A percentile compares a stretch with the other conserved stretches of the same genome.
These are phyloP conservation scores for Siphonodentalium dalli DNA, from an alignment of 2,888 invertebrate species.

Conservation along the genomic window DNA sequence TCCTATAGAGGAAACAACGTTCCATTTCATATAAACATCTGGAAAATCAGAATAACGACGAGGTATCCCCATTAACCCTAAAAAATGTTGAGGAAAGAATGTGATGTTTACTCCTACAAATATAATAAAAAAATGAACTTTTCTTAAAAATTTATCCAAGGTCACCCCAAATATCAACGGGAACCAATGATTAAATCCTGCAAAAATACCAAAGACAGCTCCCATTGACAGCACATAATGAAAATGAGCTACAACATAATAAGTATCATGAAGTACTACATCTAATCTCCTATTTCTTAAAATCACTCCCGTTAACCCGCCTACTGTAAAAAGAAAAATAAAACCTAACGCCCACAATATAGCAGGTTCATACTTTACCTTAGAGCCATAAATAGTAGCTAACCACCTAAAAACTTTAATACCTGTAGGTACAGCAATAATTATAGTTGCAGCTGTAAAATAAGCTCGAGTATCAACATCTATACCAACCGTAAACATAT, in stretches of 20 bases:
- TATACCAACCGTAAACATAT: constrained; percentile 85
- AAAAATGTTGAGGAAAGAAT: constrained; percentile 82
- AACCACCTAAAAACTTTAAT: constrained; percentile 83
- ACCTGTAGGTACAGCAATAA: constrained; percentile 85
- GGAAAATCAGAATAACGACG: constrained; percentile 80
- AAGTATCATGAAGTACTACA: constrained; percentile 81
- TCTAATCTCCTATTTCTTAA: constrained; percentile 77
- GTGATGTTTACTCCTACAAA: constrained; percentile 81
- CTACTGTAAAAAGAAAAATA: constrained; percentile 80
- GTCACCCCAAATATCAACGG: constrained; percentile 74
- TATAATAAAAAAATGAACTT: constrained; percentile 75
- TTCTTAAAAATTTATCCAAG: constrained; percentile 71
- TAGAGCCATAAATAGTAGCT: constrained; percentile 70
- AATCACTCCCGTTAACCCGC: constrained; percentile 69
- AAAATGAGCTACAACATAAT: constrained; percentile 84
- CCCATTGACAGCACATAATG: constrained; percentile 83
- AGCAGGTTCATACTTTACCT: constrained; percentile 71
- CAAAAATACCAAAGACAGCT: constrained; percentile 79
- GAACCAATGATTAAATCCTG: constrained; percentile 77
- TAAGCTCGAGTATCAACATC: constrained; percentile 85
- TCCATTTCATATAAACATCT: constrained; percentile 68
- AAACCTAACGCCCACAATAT: constrained; percentile 77
- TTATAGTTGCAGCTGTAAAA: constrained; percentile 82
- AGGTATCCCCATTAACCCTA: constrained; percentile 76
- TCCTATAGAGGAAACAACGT: constrained; percentile 24